Evolutionary conservation across 2,888 invertebrate genomes (phyloP), one percentile per base, ranked within the genome.

Genomic region (Drosophila birchii): DNA sequence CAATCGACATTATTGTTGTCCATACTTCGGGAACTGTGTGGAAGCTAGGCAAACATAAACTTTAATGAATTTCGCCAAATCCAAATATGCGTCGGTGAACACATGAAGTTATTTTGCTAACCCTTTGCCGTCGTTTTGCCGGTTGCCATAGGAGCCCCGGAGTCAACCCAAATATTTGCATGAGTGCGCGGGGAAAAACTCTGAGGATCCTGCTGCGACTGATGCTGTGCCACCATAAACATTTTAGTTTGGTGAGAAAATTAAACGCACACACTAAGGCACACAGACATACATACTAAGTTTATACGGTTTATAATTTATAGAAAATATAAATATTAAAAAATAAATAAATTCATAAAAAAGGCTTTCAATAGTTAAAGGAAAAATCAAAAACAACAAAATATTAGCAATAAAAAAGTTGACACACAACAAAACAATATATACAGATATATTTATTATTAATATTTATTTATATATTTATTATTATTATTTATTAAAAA

Each of bases 161-260:
- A 53, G 60, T 43, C 53, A 60, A 57, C 58, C 70, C 76, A 86
- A 89, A 89, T 88, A 88, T 89, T 83, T 86, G 88, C 88, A 89
- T 79, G 83, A 76, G 62, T 78, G 83, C 80, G 72, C 45, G 56
- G 57, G 51, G 56, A 75, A 39, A 39, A 44, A 44, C 41, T 68
- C 43, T 54, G 56, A 86, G 78, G 75, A 74, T 44, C 67, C 68
- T 38, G 44, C 34, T 59, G 69, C 60, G 70, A 47, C 47, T 32
- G 47, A 47, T 47, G 47, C 47, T 32, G 29, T 11, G 29, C 29
- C 76, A 57, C 70, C 55, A 76, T 77, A 86, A 67, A 88, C 83
- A 88, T 89, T 86, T 88, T 88, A 86, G 90, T 88, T 86, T 83
- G 84, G 86, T 68, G 86, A 86, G 85, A 89, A 88, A 86, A 86